Evolutionary conservation across 2,888 invertebrate species (phyloP).

Genomic region (Boloria selene): DNA sequence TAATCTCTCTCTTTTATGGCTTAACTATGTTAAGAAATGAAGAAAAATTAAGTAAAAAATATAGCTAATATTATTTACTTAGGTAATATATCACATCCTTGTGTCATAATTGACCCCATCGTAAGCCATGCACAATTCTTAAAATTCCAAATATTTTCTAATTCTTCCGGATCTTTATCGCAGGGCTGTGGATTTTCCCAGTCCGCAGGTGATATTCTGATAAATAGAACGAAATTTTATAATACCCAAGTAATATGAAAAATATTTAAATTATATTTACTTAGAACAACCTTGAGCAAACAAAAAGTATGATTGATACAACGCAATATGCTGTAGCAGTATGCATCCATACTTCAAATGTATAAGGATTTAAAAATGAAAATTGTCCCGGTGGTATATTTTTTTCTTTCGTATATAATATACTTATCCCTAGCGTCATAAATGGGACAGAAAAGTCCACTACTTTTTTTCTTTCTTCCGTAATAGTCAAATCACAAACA

Average conservation of each 20-base stretch:
- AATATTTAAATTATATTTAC: neutral
- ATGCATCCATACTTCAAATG: slow-evolving; percentile 92
- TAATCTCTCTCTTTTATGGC: too few relatives aligned
- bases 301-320: slow-evolving; percentile 90
- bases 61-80: slow-evolving; percentile 84
- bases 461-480: slow-evolving; percentile 92
- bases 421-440: slow-evolving; percentile 96
- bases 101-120: slow-evolving; percentile 95
- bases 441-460: slow-evolving; percentile 98
- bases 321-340: slow-evolving; percentile 92
- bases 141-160: slow-evolving; percentile 94
- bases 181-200: slow-evolving; percentile 97
- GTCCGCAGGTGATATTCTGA: slow-evolving; percentile 93
- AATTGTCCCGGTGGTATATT: slow-evolving; percentile 90
- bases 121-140: slow-evolving; percentile 96
- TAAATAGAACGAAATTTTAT: neutral
- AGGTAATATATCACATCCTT: slow-evolving; percentile 95
- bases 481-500: slow-evolving; percentile 92
- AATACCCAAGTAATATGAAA: neutral
- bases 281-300: slow-evolving; percentile 86
- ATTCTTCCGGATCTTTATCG: slow-evolving; percentile 90
- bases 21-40: too few relatives aligned
- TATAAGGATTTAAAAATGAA: slow-evolving; percentile 93
- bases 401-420: slow-evolving; percentile 90
- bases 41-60: neutral